Evolutionary conservation across 2,888 invertebrate genomes (phyloP), one percentile per base, ranked within the genome.

Genomic region (Linyphia triangularis): DNA sequence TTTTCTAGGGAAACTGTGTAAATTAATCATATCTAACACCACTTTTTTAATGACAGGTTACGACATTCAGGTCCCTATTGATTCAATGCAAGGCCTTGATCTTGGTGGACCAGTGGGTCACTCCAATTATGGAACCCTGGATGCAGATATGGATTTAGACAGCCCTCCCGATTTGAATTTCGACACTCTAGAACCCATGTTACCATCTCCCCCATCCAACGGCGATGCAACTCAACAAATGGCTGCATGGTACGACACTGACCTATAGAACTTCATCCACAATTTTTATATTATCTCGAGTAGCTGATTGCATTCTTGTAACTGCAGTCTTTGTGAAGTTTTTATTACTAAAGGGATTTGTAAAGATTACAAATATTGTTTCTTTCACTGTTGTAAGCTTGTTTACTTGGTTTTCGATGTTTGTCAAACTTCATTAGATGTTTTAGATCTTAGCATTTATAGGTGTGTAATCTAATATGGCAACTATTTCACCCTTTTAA

Each of bases 231-330:
- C 97, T 94, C 96, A 96, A 93, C 97, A 97, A 93, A 96, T 97
- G 91, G 97, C 98, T 91, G 97, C 98, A 92, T 98, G 98, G 98
- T 98, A 98, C 94, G 98, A 98, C 94, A 98, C 98, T 91, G 98
- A 98, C 94, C 96, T 98, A 92, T 98, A 91, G 91, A 24, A 63
- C 65, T 67, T 57, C 57, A 0, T 16, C 51, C n/a, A n/a, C n/a
- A 24, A 2, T 73, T 73, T 61, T 61, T 63, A 30, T 16, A 33
- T 22, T 40, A 16, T 78, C 26, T 78, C 24, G 24, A 78, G 78
- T 78, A 78, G 78, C 78, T 43, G 78, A 65, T 65, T 78, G 78
- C 78, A 65, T 78, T 43, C 37, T 13, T 22, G 40, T 13, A 24
- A 43, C 28, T 26, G 16, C 26, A 19, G 2, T 67, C 33, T 51